Evolutionary conservation across 2,888 invertebrate genomes (phyloP).

Genomic region (Merodon equestris): DNA sequence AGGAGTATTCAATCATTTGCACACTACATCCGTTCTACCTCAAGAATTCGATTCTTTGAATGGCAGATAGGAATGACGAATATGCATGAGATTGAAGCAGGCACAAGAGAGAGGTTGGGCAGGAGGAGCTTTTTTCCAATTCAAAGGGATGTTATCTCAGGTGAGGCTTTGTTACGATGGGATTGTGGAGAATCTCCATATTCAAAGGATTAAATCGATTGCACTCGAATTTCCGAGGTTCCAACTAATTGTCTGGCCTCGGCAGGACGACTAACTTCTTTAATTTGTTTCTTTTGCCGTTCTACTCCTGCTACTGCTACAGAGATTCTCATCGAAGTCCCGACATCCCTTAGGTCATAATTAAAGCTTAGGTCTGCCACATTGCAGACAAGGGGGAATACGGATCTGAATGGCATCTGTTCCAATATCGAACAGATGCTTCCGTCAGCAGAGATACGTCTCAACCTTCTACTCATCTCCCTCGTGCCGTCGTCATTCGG

Average conservation of each 20-base stretch:
- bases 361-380: no score
- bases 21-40: slow-evolving; percentile 33
- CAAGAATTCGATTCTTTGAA: slow-evolving; percentile 28
- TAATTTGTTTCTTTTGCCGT: no score
- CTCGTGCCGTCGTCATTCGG: no score
- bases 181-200: slow-evolving; percentile 33
- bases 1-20: slow-evolving; percentile 59
- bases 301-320: no score
- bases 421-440: no score
- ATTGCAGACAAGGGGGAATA: no score
- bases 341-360: no score
- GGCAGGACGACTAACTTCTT: no score
- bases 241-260: slow-evolving; percentile 4
- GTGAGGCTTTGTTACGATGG: slow-evolving; percentile 8
- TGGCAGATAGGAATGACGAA: slow-evolving; percentile 28
- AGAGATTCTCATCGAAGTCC: no score
- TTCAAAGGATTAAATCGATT: slow-evolving; percentile 22
- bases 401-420: no score
- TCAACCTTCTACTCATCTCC: not conserved
- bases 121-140: slow-evolving; percentile 14
- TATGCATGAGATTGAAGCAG: slow-evolving; percentile 42
- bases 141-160: slow-evolving; percentile 12
- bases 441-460: no score
- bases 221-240: slow-evolving; percentile 6
- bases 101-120: no score